phyloP scores from a whole-genome alignment of 2,888 invertebrate species.

The Diaprepes abbreviatus region DNA sequence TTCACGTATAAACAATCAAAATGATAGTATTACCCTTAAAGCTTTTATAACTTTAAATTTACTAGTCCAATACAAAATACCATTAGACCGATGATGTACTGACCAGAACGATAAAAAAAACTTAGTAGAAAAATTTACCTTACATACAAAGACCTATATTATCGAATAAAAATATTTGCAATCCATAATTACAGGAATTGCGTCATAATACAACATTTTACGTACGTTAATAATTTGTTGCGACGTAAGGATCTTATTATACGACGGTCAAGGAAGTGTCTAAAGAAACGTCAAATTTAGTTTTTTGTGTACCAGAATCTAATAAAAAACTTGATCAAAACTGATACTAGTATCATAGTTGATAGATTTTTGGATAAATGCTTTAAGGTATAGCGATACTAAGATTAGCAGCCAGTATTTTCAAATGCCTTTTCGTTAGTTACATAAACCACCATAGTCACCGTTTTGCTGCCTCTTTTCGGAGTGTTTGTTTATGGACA shows the following conservation, averaged over 20 bases:
- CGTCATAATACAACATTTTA: no score
- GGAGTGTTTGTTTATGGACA: slow-evolving; percentile 17
- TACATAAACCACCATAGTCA: slow-evolving; percentile 34
- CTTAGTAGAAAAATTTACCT: no score
- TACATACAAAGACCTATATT: no score
- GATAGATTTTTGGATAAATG: background rate
- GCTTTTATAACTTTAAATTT: no score
- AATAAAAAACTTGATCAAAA: slow-evolving; percentile 16
- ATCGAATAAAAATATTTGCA: no score
- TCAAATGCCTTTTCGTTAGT: slow-evolving; percentile 13
- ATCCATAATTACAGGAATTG: no score
- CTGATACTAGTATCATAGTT: background rate
- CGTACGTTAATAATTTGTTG: no score
- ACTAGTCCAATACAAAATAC: no score
- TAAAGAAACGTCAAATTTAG: slow-evolving; percentile 32
- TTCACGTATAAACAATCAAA: no score
- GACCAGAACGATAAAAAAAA: no score
- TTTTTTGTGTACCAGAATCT: slow-evolving; percentile 41
- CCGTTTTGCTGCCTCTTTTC: slow-evolving; percentile 9
- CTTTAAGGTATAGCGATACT: background rate
- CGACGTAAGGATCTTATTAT: background rate
- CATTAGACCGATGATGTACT: no score
- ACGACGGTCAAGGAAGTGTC: slow-evolving; percentile 7
- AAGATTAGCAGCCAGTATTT: background rate
- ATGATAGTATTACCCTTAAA: no score